Percentiles rank a stretch among this genome's conserved stretches.
These are phyloP conservation scores for Neosalanx taihuensis DNA, from an alignment of 2,797 vertebrate species.

Conservation along the genomic window DNA sequence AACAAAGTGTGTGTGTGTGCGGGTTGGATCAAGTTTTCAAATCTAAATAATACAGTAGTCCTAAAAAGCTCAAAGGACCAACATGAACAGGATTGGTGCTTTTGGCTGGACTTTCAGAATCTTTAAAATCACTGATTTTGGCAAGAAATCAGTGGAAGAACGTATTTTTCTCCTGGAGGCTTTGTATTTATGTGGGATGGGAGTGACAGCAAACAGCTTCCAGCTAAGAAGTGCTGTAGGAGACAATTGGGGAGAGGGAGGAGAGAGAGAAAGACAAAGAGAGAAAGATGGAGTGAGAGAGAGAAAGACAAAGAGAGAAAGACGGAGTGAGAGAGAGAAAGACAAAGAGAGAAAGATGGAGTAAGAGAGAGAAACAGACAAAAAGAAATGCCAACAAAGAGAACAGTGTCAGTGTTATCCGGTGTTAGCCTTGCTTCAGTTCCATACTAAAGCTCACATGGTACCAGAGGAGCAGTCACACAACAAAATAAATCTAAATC, in stretches of 20 bases:
- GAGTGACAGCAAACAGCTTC: conserved; percentile 63
- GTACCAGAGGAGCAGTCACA: conserved; percentile 22
- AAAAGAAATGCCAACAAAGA: conserved; percentile 56
- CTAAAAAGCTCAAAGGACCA: conserved; percentile 52
- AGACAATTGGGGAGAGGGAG: conserved; percentile 36
- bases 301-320: conserved; percentile 47
- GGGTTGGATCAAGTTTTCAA: conserved; percentile 36
- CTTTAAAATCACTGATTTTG: conserved; percentile 46
- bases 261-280: conserved; percentile 28
- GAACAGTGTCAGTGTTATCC: conserved; percentile 48
- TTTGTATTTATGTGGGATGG: conserved; percentile 57
- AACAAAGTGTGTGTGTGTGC: conserved; percentile 6
- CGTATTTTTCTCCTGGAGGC: conserved; percentile 46
- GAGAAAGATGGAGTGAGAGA: conserved; percentile 12
- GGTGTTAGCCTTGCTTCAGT: conserved; percentile 39
- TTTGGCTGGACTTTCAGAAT: conserved; percentile 56
- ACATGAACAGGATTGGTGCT: conserved; percentile 33
- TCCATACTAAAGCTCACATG: conserved; percentile 37
- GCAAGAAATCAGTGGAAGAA: conserved; percentile 52
- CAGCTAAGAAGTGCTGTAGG: conserved; percentile 65
- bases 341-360: conserved; percentile 18
- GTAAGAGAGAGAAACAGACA: conserved; percentile 39
- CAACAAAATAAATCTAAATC: conserved; percentile 56
- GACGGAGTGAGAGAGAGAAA: conserved; percentile 22
- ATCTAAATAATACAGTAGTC: conserved; percentile 51